phyloP scores from a whole-genome alignment of 2,797 vertebrate genomes.

The Sebastes iracundus region DNA sequence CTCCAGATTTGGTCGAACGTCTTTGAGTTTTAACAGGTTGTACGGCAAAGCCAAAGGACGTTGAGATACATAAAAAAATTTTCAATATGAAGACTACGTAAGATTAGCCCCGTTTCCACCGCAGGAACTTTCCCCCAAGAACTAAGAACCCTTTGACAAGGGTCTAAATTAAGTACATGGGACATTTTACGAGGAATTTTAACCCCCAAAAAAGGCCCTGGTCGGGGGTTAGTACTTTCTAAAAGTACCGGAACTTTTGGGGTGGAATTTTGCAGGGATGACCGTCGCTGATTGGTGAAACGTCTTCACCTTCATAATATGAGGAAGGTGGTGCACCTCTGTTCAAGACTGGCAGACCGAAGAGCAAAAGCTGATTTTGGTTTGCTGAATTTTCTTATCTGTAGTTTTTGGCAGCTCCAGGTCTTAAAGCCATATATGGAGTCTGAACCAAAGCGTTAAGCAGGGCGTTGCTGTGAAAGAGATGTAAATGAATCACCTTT shows the following conservation, averaged over 20 bases:
- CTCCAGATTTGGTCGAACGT: neutral
- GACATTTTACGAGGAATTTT: accelerated
- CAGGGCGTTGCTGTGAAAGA: neutral
- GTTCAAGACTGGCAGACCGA: neutral
- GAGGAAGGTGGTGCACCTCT: no score
- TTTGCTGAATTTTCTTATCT: neutral
- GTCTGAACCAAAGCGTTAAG: neutral
- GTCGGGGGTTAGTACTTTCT: no score
- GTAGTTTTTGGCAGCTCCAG: neutral
- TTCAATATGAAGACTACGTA: neutral
- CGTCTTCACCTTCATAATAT: neutral
- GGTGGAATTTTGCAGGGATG: no score
- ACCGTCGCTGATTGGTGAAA: no score
- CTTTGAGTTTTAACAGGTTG: neutral
- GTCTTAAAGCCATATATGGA: neutral
- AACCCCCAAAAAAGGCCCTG: no score
- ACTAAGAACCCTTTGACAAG: no score
- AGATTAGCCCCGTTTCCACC: no score
- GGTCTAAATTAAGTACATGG: no score
- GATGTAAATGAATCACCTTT: neutral
- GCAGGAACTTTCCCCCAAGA: no score
- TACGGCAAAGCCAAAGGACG: neutral
- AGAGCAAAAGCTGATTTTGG: neutral
- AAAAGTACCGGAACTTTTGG: no score
- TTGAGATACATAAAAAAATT: neutral